Base-by-base conservation (phyloP, 2,888 invertebrate genomes). In the Eristalinus sepulchralis region DNA sequence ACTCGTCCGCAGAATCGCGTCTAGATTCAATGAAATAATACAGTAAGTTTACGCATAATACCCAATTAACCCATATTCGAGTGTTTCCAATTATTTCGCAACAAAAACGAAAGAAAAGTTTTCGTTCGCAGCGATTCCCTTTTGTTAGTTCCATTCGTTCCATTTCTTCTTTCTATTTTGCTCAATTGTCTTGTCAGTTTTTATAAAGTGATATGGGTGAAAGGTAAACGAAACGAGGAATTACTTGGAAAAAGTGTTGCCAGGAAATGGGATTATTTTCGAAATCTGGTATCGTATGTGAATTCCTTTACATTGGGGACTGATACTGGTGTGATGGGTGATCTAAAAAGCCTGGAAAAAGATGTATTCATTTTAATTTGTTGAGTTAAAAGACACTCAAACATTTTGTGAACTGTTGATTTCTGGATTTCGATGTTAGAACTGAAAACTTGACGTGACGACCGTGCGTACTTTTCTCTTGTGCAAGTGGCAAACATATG, bases 31-130 rank as follows among this genome's bases (percentile, higher is more conserved):
- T 27, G 22, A 57, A 67, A 11, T 77, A 17, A 34, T 20, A 10
- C 27, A 27, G 9, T 67, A 57, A 77, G 66, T 55, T n/a, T 34
- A 22, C 39, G 20, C 68, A 63, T 83, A 79, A 83, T 86, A 71
- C 67, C 77, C 82, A 83, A 86, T 79, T 83, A 86, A 86, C 86
- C 86, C 86, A 86, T 75, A 86, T 86, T 86, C 67, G 63, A 64
- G 55, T 60, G 73, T 70, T 81, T 81, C 67, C 73, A 79, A 86
- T 20, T 83, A 86, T 86, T 83, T 86, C 86, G 86, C 86, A 86
- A 86, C 78, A 83, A 83, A 86, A 76, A 71, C 27, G 34, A 66
- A 27, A 66, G 67, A 63, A 39, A 82, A 70, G 47, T 64, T 73
- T 80, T 73, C 72, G 27, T 78, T 78, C 31, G 47, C 13, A 70